phyloP scores from a whole-genome alignment of 2,888 invertebrate species.

The Pheosia tremula region DNA sequence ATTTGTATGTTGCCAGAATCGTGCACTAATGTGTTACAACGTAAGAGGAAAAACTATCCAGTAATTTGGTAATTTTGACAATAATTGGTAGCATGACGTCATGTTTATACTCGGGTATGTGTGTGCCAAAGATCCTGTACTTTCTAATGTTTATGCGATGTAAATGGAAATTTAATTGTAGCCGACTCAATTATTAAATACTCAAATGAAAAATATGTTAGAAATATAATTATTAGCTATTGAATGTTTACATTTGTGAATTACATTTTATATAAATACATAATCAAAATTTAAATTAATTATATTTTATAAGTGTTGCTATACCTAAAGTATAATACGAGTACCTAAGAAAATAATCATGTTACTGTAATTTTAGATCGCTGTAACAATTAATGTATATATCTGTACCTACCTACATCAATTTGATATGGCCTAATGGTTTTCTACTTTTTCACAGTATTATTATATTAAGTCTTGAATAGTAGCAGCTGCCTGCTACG shows the following conservation, averaged over 20 bases:
- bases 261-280: constrained; percentile 16
- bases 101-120: constrained; percentile 23
- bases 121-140: constrained; percentile 48
- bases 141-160: constrained; percentile 9
- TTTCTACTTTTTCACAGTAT: constrained; percentile 75
- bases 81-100: constrained; percentile 43
- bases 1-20: constrained; percentile 19
- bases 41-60: constrained; percentile 19
- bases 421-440: constrained; percentile 35
- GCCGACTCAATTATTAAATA: constrained; percentile 33
- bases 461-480: constrained; percentile 51
- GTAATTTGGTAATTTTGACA: constrained; percentile 45
- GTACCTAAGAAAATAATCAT: constrained; percentile 21
- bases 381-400: constrained; percentile 15
- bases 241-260: constrained; percentile 27
- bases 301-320: neutral
- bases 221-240: constrained; percentile 21
- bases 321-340: neutral
- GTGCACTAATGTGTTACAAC: constrained; percentile 20
- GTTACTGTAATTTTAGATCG: constrained; percentile 10
- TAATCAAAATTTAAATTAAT: neutral
- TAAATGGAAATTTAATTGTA: constrained; percentile 17
- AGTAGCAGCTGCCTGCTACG: constrained; percentile 16
- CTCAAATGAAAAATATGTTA: constrained; percentile 23
- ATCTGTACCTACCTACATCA: constrained; percentile 12